A percentile compares a stretch with the other conserved stretches of the same genome.
phyloP scores from a whole-genome alignment of 2,797 vertebrate genomes.

The Chloroceryle amazona region DNA sequence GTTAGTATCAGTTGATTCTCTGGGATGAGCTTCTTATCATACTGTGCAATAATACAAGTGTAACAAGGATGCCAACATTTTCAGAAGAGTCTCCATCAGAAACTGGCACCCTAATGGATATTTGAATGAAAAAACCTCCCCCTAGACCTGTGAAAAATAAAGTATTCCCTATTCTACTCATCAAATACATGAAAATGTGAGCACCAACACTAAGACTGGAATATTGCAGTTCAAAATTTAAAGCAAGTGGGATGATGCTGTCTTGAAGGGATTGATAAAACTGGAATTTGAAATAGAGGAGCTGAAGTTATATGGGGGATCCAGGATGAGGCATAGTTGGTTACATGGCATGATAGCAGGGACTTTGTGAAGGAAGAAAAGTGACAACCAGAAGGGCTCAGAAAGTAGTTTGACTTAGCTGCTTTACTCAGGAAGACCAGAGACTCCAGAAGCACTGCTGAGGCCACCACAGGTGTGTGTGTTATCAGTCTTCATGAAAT shows the following conservation, averaged over 20 bases:
- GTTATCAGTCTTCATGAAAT: not conserved
- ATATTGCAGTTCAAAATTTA: not conserved
- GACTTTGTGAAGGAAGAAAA: not conserved
- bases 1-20: not conserved
- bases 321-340: not conserved
- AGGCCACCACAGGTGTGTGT: rapidly evolving
- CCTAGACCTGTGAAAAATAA: not conserved
- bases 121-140: not conserved
- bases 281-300: not conserved
- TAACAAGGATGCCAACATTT: not conserved
- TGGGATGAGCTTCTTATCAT: not conserved
- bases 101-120: not conserved
- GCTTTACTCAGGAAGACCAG: not conserved
- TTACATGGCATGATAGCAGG: not conserved
- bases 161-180: not conserved
- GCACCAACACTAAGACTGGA: not conserved
- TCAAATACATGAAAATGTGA: not conserved
- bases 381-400: not conserved
- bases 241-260: not conserved
- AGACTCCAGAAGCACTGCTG: not conserved
- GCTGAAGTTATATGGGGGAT: not conserved
- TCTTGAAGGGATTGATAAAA: not conserved
- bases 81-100: not conserved
- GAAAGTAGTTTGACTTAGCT: not conserved
- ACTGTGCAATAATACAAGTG: not conserved